phyloP scores from a whole-genome alignment of 2,113 vertebrate species.

The Semicossyphus pulcher region DNA sequence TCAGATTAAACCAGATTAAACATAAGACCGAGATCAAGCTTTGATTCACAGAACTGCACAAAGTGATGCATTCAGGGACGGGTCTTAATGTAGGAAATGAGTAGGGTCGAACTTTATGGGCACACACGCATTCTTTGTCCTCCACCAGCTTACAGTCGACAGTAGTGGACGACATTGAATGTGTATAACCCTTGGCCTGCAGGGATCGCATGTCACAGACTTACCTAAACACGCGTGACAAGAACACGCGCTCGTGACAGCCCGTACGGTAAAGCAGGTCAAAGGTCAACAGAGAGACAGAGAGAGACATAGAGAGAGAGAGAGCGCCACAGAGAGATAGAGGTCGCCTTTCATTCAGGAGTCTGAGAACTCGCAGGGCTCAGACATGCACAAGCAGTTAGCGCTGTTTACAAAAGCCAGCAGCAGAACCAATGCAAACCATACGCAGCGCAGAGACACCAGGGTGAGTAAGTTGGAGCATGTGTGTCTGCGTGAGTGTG shows the following conservation, averaged over 20 bases:
- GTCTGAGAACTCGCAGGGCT: slow-evolving; percentile 54
- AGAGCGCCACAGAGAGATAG: slow-evolving; percentile 21
- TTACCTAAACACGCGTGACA: slow-evolving; percentile 67
- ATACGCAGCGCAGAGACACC: slow-evolving; percentile 60
- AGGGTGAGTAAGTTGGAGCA: slow-evolving; percentile 21
- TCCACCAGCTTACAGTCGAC: slow-evolving; percentile 34
- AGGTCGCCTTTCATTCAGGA: slow-evolving; percentile 62
- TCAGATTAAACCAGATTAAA: background rate
- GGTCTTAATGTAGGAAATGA: slow-evolving; percentile 1
- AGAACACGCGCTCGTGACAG: slow-evolving; percentile 55
- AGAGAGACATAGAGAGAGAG: slow-evolving; percentile 12
- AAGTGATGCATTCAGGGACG: slow-evolving; percentile 2
- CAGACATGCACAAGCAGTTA: slow-evolving; percentile 74
- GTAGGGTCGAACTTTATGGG: background rate
- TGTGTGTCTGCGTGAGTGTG: slow-evolving; percentile 45
- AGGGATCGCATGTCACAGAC: slow-evolving; percentile 62
- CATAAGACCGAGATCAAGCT: background rate
- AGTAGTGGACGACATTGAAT: slow-evolving; percentile 46
- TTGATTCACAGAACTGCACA: background rate
- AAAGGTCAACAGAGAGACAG: slow-evolving; percentile 47
- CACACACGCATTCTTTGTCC: slow-evolving; percentile 35
- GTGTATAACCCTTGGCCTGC: slow-evolving; percentile 59
- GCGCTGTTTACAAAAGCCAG: slow-evolving; percentile 76
- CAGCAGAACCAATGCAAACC: slow-evolving; percentile 78
- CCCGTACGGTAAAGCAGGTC: slow-evolving; percentile 53